Conservation (phyloP, 2,888 invertebrate species). For the Platycheirus rosarum region DNA sequence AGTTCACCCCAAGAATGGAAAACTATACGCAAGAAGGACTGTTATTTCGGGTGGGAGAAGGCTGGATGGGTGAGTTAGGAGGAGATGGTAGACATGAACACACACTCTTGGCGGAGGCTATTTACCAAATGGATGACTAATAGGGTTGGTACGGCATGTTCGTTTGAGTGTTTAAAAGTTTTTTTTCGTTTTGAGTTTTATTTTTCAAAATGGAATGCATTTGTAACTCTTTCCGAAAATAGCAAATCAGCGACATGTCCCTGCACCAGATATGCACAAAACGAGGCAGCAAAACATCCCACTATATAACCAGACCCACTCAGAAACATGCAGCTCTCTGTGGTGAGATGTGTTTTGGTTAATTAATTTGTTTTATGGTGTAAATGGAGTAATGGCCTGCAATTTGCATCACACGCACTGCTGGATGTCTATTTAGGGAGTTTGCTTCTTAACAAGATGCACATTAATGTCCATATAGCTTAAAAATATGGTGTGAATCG, state of each 20-base stretch:
- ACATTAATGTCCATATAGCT: constrained; percentile 15
- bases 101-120: constrained; percentile 29
- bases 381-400: constrained; percentile 70
- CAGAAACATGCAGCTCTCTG: neutral
- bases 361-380: constrained; percentile 72
- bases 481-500: constrained; percentile 42
- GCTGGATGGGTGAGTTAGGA: constrained; percentile 9
- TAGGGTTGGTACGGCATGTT: constrained; percentile 33
- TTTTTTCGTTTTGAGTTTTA: constrained; percentile 17
- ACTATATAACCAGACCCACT: too few species aligned
- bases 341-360: constrained; percentile 52
- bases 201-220: constrained; percentile 40
- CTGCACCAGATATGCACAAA: constrained; percentile 36
- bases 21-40: constrained; percentile 41
- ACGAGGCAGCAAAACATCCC: constrained; percentile 28
- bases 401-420: constrained; percentile 65
- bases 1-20: constrained; percentile 60
- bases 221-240: constrained; percentile 68
- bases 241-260: constrained; percentile 63
- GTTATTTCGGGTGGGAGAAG: constrained; percentile 42
- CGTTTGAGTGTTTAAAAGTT: constrained; percentile 28
- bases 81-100: constrained; percentile 8
- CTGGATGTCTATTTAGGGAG: constrained; percentile 55
- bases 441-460: constrained; percentile 48
- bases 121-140: constrained; percentile 68